phyloP scores from a whole-genome alignment of 2,113 vertebrate species.

The Malurus elegans region DNA sequence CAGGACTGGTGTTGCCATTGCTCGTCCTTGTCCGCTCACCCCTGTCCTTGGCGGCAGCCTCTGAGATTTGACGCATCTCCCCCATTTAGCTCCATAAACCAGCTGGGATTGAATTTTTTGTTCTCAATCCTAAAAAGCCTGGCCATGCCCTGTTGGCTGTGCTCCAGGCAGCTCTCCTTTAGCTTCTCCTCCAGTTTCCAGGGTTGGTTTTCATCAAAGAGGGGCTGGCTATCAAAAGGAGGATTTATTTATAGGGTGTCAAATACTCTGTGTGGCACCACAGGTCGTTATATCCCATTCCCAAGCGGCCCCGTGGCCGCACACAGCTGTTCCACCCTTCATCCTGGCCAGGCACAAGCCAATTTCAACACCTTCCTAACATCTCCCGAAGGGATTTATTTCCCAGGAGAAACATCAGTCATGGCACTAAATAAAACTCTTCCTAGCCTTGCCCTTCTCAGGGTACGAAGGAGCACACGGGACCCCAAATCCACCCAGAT shows the following conservation, averaged over 20 bases:
- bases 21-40: background rate
- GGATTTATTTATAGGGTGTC: slow-evolving; percentile 79
- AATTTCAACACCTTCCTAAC: slow-evolving; percentile 60
- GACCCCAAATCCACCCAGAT: background rate
- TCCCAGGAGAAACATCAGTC: slow-evolving; percentile 38
- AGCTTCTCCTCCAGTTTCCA: slow-evolving; percentile 59
- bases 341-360: background rate
- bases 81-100: slow-evolving; percentile 52
- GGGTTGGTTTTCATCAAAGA: slow-evolving; percentile 56
- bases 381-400: background rate
- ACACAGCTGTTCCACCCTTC: slow-evolving; percentile 57
- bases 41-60: background rate
- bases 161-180: slow-evolving; percentile 4
- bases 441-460: background rate
- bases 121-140: slow-evolving; percentile 52
- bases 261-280: slow-evolving; percentile 65
- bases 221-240: slow-evolving; percentile 30
- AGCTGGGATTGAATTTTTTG: slow-evolving; percentile 49
- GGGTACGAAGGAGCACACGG: background rate
- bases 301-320: background rate
- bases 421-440: slow-evolving; percentile 45
- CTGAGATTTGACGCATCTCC: background rate
- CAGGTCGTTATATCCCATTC: slow-evolving; percentile 14
- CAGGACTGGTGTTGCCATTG: background rate
- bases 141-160: background rate